phyloP scores from a whole-genome alignment of 2,113 vertebrate species.

The Varanus salvator region DNA sequence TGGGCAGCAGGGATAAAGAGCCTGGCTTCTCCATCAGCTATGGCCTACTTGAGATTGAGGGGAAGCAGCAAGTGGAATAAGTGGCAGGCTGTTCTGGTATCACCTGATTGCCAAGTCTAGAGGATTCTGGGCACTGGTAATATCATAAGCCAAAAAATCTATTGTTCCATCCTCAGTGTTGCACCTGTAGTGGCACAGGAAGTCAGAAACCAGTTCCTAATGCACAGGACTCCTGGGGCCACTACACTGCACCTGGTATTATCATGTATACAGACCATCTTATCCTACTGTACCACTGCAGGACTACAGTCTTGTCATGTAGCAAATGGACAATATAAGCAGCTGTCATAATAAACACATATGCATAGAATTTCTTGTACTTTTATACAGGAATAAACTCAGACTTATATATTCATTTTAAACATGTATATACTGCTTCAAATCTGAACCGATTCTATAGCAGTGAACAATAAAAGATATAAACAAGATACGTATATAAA shows the following conservation, averaged over 20 bases:
- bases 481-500: too few species aligned
- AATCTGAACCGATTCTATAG: too few species aligned
- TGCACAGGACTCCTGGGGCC: too few species aligned
- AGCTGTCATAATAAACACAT: background rate
- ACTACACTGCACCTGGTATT: background rate
- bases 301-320: background rate
- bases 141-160: background rate
- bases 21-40: too few species aligned
- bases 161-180: background rate
- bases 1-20: too few species aligned
- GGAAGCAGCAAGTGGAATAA: background rate
- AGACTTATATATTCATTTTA: too few species aligned
- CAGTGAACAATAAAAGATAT: too few species aligned
- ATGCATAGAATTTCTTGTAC: background rate
- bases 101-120: background rate
- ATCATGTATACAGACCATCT: background rate
- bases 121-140: background rate
- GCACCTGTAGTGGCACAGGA: background rate
- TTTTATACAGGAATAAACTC: background rate
- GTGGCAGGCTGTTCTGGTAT: background rate
- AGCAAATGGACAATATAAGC: background rate
- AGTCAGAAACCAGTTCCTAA: background rate
- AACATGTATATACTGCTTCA: too few species aligned
- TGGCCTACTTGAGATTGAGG: too few species aligned
- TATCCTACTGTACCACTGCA: background rate